Percentiles rank a stretch among this genome's conserved stretches.
Evolutionary conservation across 2,888 invertebrate species (phyloP).

Genomic region (Limnephilus marmoratus): DNA sequence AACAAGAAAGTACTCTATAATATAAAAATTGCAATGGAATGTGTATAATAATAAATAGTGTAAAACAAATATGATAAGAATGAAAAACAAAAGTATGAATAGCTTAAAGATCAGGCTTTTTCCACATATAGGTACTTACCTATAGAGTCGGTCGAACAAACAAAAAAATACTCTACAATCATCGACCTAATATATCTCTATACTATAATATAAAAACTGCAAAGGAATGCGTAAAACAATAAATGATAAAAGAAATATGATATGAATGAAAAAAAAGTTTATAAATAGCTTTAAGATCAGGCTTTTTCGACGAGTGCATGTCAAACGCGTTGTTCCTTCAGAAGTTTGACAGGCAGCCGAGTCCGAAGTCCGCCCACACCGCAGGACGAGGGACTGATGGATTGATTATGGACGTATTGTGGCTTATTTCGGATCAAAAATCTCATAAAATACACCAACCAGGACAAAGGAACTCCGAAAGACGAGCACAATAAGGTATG

Average conservation of each 20-base stretch:
- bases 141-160: too few relatives aligned
- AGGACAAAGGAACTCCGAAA: neutral
- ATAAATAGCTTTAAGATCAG: neutral
- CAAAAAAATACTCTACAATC: too few relatives aligned
- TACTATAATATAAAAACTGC: too few relatives aligned
- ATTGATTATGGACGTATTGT: conserved; percentile 25
- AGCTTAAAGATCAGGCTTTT: neutral
- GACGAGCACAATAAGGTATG: neutral
- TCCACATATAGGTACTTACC: too few relatives aligned
- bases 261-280: neutral
- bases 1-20: too few relatives aligned
- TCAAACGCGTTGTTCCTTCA: neutral
- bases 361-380: neutral
- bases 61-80: too few relatives aligned
- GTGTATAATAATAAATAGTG: too few relatives aligned
- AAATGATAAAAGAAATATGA: too few relatives aligned
- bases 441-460: conserved; percentile 23
- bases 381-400: neutral
- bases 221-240: too few relatives aligned
- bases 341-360: neutral
- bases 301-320: neutral
- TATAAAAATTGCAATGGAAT: too few relatives aligned
- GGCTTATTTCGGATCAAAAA: neutral
- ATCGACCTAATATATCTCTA: too few relatives aligned
- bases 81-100: too few relatives aligned